Conservation (phyloP, 2,888 invertebrate species). For the Athetis lepigone region DNA sequence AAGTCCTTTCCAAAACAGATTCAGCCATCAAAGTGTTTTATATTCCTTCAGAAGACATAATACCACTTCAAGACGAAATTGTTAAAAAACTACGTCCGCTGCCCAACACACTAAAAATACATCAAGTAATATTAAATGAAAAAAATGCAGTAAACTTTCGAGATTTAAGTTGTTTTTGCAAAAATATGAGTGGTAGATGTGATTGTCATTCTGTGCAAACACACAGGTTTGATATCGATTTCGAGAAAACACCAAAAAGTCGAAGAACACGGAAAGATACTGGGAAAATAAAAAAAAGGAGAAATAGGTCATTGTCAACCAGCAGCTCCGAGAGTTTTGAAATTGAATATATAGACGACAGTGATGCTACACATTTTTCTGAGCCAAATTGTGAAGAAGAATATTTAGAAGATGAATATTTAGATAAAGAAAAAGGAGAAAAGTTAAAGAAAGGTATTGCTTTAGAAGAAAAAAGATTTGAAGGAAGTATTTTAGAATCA, state of each 20-base stretch:
- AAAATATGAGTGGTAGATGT: constrained; percentile 18
- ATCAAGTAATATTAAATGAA: constrained; percentile 19
- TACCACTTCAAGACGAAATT: constrained; percentile 2
- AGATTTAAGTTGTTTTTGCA: constrained; percentile 16
- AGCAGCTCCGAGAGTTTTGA: constrained; percentile 1
- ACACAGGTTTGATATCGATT: constrained; percentile 21
- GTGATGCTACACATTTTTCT: constrained; percentile 12
- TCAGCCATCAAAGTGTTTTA: constrained; percentile 7
- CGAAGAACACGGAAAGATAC: too few relatives aligned
- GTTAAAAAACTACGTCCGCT: constrained; percentile 16
- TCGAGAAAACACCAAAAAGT: neutral
- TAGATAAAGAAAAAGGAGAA: neutral
- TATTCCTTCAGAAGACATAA: constrained; percentile 7
- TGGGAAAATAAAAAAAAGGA: neutral
- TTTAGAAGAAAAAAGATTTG: neutral
- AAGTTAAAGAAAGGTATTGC: neutral
- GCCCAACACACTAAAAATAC: constrained; percentile 16
- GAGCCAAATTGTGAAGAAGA: constrained; percentile 2
- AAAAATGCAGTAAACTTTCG: constrained; percentile 9
- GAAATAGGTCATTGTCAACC: too few relatives aligned
- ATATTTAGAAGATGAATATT: constrained; percentile 5
- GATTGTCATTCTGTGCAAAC: constrained; percentile 19
- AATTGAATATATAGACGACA: constrained; percentile 6
- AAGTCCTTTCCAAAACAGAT: constrained; percentile 22
- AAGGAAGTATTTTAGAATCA: neutral